Evolutionary conservation across 2,888 invertebrate genomes (phyloP).

Genomic region (Agapetus fuscipes): DNA sequence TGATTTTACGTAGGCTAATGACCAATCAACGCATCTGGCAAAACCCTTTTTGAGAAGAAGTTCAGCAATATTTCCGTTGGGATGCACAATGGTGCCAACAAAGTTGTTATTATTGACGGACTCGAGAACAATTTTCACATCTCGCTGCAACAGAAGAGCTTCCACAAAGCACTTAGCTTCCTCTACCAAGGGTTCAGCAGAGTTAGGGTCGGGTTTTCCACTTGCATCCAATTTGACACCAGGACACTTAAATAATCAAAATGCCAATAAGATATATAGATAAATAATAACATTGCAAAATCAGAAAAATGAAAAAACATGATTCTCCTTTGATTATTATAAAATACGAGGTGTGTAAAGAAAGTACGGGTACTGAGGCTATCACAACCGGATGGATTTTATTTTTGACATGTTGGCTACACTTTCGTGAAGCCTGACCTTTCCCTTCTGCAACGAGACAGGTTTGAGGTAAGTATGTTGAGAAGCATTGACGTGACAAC

Average conservation of each 20-base stretch:
- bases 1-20: constrained; percentile 69
- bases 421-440: too few relatives aligned
- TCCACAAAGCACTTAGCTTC: constrained; percentile 95
- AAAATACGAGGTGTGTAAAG: too few relatives aligned
- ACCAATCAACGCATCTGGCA: constrained; percentile 91
- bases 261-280: too few relatives aligned
- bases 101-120: constrained; percentile 89
- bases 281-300: too few relatives aligned
- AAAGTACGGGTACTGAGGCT: too few relatives aligned
- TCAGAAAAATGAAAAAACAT: too few relatives aligned
- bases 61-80: constrained; percentile 90
- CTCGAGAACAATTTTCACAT: constrained; percentile 83
- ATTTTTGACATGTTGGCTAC: too few relatives aligned
- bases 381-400: too few relatives aligned
- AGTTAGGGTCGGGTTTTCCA: constrained; percentile 56
- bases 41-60: constrained; percentile 81
- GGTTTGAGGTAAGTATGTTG: too few relatives aligned
- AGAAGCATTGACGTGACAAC: too few relatives aligned
- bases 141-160: constrained; percentile 79
- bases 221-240: constrained; percentile 70
- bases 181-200: constrained; percentile 64
- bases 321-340: too few relatives aligned
- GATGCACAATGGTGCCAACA: constrained; percentile 89
- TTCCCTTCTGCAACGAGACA: too few relatives aligned
- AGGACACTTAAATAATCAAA: constrained; percentile 52